Conservation (phyloP, 2,113 vertebrate species). For the Planiliza haematocheilus region DNA sequence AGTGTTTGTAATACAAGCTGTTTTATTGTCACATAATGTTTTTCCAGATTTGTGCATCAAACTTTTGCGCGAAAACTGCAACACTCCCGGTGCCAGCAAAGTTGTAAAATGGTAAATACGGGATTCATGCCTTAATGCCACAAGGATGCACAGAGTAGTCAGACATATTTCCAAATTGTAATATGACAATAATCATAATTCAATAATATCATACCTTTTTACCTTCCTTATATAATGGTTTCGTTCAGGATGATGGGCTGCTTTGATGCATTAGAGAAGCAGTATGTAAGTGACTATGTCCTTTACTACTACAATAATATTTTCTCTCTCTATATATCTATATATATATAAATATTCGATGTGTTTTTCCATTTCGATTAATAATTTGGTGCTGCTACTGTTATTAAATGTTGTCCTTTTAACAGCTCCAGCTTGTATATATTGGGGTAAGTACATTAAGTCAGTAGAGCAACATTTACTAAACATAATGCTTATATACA, state of each 20-base stretch:
- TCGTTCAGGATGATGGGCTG: slow-evolving; percentile 92
- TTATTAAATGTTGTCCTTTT: slow-evolving; percentile 16
- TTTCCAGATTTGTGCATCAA: slow-evolving; percentile 91
- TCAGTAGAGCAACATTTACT: background rate
- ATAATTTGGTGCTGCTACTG: background rate
- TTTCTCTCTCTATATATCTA: too few relatives aligned
- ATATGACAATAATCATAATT: too few relatives aligned
- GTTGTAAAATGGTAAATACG: slow-evolving; percentile 91
- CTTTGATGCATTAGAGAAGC: slow-evolving; percentile 94
- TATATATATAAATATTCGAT: slow-evolving; percentile 1
- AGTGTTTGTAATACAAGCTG: background rate
- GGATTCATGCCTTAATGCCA: background rate
- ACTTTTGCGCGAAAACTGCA: slow-evolving; percentile 90
- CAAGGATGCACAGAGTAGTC: too few relatives aligned
- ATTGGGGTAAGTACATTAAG: slow-evolving; percentile 81
- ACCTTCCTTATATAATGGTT: background rate
- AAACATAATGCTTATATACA: too few relatives aligned
- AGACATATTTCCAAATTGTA: background rate
- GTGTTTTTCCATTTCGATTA: background rate
- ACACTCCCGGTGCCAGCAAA: slow-evolving; percentile 87
- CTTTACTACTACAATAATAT: background rate
- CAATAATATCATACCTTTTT: background rate
- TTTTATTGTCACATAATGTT: background rate
- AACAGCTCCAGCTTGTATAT: slow-evolving; percentile 83
- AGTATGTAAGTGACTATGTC: slow-evolving; percentile 89